Evolutionary conservation across 2,797 vertebrate genomes (phyloP).

Genomic region (Manis crassicaudata): DNA sequence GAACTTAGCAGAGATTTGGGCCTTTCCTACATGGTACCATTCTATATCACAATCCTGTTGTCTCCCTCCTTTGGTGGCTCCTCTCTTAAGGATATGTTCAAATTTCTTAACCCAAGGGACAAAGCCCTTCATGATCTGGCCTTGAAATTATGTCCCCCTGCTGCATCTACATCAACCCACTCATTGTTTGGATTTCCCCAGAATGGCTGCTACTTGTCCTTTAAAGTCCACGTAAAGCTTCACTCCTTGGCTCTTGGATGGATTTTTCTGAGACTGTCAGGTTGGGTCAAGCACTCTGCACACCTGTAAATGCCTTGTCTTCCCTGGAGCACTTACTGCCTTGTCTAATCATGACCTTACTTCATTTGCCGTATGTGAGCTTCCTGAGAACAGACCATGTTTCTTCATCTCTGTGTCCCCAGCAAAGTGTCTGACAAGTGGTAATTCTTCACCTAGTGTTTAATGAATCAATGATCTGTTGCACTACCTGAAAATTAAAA

Average conservation of each 20-base stretch:
- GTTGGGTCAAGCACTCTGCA: neutral
- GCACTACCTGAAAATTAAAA: constrained; percentile 32
- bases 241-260: neutral
- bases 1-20: neutral
- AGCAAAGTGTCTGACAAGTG: neutral
- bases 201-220: neutral
- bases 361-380: neutral
- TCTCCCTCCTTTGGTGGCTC: neutral
- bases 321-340: neutral
- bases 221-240: neutral
- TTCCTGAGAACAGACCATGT: neutral
- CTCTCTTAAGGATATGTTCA: constrained; percentile 4
- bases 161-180: neutral
- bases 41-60: neutral
- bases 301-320: neutral
- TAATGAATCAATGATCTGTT: neutral
- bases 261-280: constrained; percentile 9
- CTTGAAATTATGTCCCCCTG: neutral
- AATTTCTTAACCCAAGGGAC: neutral
- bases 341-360: neutral
- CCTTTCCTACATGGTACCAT: neutral
- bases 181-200: neutral
- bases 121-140: neutral
- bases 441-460: neutral
- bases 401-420: neutral